These are phyloP conservation scores for Melanostigma gelatinosum DNA, from an alignment of 2,113 vertebrate species.

Conservation along the genomic window DNA sequence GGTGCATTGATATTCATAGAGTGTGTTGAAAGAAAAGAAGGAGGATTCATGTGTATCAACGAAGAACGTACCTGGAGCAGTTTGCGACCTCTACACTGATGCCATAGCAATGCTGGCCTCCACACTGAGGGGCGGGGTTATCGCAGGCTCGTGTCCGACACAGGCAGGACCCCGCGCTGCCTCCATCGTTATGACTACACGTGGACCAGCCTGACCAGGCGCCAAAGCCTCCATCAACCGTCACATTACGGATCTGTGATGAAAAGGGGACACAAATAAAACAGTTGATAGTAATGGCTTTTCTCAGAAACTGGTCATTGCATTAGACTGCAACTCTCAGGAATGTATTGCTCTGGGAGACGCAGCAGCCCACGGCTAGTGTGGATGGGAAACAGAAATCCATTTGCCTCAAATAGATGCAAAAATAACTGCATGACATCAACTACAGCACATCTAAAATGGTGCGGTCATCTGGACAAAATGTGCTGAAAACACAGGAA, in stretches of 20 bases:
- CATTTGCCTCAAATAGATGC: conserved; percentile 63
- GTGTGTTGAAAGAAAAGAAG: neutral
- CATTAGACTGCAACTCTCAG: conserved; percentile 47
- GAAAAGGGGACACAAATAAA: conserved; percentile 42
- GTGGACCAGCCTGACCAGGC: conserved; percentile 89
- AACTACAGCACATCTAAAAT: conserved; percentile 42
- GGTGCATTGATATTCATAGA: neutral
- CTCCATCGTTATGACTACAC: conserved; percentile 89
- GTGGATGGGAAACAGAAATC: conserved; percentile 62
- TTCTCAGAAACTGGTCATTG: conserved; percentile 48
- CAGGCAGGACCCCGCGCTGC: conserved; percentile 87
- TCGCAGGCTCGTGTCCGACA: conserved; percentile 92
- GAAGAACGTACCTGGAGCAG: conserved; percentile 90
- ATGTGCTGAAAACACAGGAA: conserved; percentile 45
- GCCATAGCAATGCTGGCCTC: conserved; percentile 91
- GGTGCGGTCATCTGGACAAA: conserved; percentile 35
- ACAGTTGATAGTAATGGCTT: conserved; percentile 41
- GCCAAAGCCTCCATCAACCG: conserved; percentile 91
- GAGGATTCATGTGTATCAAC: neutral
- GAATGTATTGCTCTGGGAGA: conserved; percentile 47
- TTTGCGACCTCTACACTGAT: conserved; percentile 93
- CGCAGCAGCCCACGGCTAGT: conserved; percentile 19
- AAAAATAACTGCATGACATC: conserved; percentile 59
- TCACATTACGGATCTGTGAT: conserved; percentile 91
- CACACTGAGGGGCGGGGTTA: conserved; percentile 91